phyloP scores from a whole-genome alignment of 2,888 invertebrate genomes.

The Molorchus minor region DNA sequence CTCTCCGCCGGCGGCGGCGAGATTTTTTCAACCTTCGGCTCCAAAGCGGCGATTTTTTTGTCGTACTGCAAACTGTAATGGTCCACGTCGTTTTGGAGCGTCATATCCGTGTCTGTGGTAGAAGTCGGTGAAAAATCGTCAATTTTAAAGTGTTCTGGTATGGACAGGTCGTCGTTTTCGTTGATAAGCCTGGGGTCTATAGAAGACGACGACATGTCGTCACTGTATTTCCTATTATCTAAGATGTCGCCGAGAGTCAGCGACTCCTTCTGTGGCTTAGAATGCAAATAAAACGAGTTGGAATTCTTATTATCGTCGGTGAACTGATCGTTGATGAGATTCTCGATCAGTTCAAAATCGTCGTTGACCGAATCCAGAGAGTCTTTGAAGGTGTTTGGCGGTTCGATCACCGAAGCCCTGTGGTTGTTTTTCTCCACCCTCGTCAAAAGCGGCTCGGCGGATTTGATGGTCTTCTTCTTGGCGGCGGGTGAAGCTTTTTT shows the following conservation, averaged over 20 bases:
- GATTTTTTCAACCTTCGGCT: constrained; percentile 33
- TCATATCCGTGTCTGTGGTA: constrained; percentile 47
- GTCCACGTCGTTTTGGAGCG: constrained; percentile 55
- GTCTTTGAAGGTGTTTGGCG: constrained; percentile 62
- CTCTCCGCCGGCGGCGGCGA: not conserved
- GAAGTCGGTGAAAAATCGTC: constrained; percentile 52
- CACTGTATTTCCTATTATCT: constrained; percentile 49
- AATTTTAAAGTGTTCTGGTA: constrained; percentile 58
- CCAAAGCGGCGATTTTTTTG: constrained; percentile 62
- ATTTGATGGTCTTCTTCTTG: constrained; percentile 33
- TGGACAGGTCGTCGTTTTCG: constrained; percentile 75
- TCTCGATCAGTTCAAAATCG: constrained; percentile 60
- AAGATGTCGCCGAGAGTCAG: constrained; percentile 36
- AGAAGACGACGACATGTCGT: constrained; percentile 58
- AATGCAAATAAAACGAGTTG: constrained; percentile 33
- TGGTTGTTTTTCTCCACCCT: constrained; percentile 39
- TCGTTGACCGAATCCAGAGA: constrained; percentile 45
- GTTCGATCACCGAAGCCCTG: constrained; percentile 61
- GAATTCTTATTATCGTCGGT: constrained; percentile 31
- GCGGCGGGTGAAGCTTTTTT: constrained; percentile 31
- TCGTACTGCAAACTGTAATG: constrained; percentile 64
- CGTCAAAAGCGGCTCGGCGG: constrained; percentile 25
- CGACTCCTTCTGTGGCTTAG: constrained; percentile 32
- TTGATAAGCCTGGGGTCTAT: constrained; percentile 73
- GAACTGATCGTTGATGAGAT: constrained; percentile 54